A percentile compares a stretch with the other conserved stretches of the same genome.
Evolutionary conservation across 2,113 vertebrate genomes (phyloP).

Genomic region (Peromyscus californicus): DNA sequence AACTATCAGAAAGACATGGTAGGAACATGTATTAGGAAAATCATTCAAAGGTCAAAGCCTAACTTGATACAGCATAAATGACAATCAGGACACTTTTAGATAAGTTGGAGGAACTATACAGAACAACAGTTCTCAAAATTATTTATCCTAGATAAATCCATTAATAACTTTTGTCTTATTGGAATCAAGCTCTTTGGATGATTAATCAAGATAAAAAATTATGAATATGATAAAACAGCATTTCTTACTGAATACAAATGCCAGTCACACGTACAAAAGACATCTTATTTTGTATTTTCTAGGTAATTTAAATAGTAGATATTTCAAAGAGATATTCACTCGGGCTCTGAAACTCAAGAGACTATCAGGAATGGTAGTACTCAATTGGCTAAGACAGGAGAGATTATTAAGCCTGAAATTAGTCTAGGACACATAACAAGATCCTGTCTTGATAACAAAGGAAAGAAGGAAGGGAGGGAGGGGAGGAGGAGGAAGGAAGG

Average conservation of each 20-base stretch:
- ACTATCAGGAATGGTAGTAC: neutral
- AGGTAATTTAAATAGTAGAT: constrained; percentile 36
- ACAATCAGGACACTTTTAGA: constrained; percentile 46
- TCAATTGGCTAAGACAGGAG: neutral
- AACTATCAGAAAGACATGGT: neutral
- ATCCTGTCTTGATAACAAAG: neutral
- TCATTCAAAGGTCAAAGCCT: neutral
- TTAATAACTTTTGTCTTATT: constrained; percentile 44
- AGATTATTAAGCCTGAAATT: neutral
- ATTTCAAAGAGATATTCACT: constrained; percentile 18
- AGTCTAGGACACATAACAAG: neutral
- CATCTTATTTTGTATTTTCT: constrained; percentile 35
- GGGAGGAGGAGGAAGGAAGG: no score
- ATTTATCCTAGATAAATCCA: constrained; percentile 15
- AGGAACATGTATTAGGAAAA: constrained; percentile 8
- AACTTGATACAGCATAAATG: constrained; percentile 7
- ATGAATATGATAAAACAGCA: neutral
- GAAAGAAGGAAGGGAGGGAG: neutral
- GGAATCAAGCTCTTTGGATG: constrained; percentile 3
- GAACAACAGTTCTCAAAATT: constrained; percentile 5
- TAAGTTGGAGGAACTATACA: neutral
- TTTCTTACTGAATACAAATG: constrained; percentile 62
- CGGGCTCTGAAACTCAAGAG: constrained; percentile 37
- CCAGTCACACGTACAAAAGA: neutral
- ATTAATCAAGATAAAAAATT: constrained; percentile 49